These are phyloP conservation scores for Falco peregrinus DNA, from an alignment of 2,797 vertebrate species.

Conservation along the genomic window DNA sequence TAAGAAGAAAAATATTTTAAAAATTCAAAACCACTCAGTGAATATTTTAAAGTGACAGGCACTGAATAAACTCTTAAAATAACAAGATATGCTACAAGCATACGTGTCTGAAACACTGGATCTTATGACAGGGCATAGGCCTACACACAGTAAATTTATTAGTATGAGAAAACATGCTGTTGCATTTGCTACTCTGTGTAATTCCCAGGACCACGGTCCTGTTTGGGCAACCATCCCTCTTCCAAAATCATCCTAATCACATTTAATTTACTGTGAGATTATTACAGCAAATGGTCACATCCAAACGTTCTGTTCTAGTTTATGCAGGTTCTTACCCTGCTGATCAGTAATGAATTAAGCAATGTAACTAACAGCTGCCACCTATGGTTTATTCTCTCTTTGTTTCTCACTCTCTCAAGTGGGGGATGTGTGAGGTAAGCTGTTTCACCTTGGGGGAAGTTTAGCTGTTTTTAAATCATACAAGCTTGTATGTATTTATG, in stretches of 20 bases:
- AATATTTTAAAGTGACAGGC: background rate
- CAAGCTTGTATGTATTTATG: background rate
- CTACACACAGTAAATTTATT: background rate
- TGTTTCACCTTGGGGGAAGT: background rate
- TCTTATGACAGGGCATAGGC: background rate
- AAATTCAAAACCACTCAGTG: background rate
- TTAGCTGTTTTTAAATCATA: background rate
- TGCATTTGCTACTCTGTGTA: background rate
- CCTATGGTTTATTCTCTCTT: background rate
- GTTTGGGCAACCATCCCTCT: background rate
- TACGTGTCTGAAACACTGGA: background rate
- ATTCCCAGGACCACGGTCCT: background rate
- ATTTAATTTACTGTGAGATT: conserved; percentile 12
- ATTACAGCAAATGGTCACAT: conserved; percentile 17
- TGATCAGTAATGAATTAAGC: background rate
- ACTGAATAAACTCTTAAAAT: background rate
- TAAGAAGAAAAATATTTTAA: background rate
- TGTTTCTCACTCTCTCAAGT: conserved; percentile 19
- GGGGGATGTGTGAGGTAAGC: background rate
- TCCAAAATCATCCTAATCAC: background rate
- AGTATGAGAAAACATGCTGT: background rate
- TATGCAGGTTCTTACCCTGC: background rate
- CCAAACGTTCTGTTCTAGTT: background rate
- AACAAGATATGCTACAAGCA: background rate
- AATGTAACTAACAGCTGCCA: conserved; percentile 22